A percentile compares a stretch with the other conserved stretches of the same genome.
These are phyloP conservation scores for Athalia circularis DNA, from an alignment of 2,888 invertebrate genomes.

Conservation along the genomic window DNA sequence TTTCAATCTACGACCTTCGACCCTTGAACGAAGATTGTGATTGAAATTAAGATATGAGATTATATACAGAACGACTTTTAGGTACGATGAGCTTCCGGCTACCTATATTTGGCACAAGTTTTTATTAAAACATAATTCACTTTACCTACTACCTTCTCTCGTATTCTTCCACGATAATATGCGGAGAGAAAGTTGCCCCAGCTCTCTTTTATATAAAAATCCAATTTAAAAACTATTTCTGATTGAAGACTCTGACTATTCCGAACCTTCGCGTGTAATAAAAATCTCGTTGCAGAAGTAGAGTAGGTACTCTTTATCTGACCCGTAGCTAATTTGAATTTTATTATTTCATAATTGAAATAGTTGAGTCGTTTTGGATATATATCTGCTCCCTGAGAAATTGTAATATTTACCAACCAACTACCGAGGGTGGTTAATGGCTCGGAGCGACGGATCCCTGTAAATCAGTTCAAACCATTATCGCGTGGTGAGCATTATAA, in stretches of 20 bases:
- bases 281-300: slow-evolving; percentile 4
- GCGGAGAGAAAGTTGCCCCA: slow-evolving; percentile 31
- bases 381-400: slow-evolving; percentile 24
- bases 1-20: not conserved
- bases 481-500: no score
- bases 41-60: slow-evolving; percentile 30
- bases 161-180: slow-evolving; percentile 51
- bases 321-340: slow-evolving; percentile 37
- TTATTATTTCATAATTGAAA: slow-evolving; percentile 39
- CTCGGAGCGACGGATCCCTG: slow-evolving; percentile 15
- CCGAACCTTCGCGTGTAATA: not conserved
- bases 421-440: slow-evolving; percentile 18
- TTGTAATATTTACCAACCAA: slow-evolving; percentile 38
- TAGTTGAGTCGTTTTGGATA: slow-evolving; percentile 29
- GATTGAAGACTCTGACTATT: slow-evolving; percentile 46
- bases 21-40: slow-evolving; percentile 13
- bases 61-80: not conserved
- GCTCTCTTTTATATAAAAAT: slow-evolving; percentile 56
- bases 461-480: not conserved
- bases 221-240: slow-evolving; percentile 59
- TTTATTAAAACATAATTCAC: slow-evolving; percentile 38
- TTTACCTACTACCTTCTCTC: slow-evolving; percentile 48
- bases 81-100: not conserved
- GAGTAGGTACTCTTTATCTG: slow-evolving; percentile 30
- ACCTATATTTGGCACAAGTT: slow-evolving; percentile 13